Conservation (phyloP, 2,797 vertebrate species). For the Acrocephalus scirpaceus region DNA sequence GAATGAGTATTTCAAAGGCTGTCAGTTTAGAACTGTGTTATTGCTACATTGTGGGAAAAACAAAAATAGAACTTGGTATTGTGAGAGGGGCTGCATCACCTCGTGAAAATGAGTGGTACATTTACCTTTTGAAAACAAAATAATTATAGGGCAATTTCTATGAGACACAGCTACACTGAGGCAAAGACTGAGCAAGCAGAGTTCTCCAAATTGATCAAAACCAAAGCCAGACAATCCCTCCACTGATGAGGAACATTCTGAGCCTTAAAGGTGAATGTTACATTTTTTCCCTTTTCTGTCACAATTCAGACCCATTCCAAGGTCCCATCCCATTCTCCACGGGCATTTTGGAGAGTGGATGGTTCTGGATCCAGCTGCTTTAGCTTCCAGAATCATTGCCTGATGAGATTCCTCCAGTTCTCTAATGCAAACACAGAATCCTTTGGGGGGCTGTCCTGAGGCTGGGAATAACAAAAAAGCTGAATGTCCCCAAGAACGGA, state of each 20-base stretch:
- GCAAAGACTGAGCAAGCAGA: neutral
- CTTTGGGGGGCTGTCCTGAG: neutral
- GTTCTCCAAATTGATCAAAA: neutral
- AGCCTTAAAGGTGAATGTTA: neutral
- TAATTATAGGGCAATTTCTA: neutral
- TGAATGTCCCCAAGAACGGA: neutral
- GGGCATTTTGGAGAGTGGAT: neutral
- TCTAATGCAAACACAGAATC: neutral
- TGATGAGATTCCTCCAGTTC: neutral
- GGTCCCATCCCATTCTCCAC: too few species aligned
- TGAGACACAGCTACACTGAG: neutral
- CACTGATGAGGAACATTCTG: neutral
- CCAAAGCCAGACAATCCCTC: neutral
- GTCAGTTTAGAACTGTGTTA: neutral
- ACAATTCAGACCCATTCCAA: neutral
- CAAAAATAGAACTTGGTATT: neutral
- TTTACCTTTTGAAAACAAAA: neutral
- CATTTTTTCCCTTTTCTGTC: fast-evolving
- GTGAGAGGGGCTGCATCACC: neutral
- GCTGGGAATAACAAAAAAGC: neutral
- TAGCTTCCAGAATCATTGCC: neutral
- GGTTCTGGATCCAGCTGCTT: neutral
- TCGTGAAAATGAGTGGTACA: neutral
- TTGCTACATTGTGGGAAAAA: neutral
- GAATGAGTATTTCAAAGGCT: neutral